A percentile compares a stretch with the other conserved stretches of the same genome.
phyloP scores from a whole-genome alignment of 2,797 vertebrate genomes.

The Acipenser transmontanus region DNA sequence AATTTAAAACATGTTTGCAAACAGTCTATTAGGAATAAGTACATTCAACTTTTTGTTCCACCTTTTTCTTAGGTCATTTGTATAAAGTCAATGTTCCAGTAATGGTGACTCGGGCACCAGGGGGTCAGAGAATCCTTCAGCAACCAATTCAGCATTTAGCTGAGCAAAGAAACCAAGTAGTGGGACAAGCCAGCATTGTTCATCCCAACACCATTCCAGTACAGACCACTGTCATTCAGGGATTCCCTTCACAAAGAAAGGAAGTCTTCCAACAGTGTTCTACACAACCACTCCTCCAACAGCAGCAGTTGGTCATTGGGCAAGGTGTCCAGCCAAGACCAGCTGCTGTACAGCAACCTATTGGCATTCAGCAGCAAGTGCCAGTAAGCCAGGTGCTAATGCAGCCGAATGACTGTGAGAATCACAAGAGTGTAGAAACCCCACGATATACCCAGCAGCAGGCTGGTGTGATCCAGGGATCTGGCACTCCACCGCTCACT shows the following conservation, averaged over 20 bases:
- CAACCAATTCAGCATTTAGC: constrained; percentile 52
- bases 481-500: constrained; percentile 30
- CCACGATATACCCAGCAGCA: constrained; percentile 49
- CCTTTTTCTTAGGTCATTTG: constrained; percentile 68
- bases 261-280: constrained; percentile 23
- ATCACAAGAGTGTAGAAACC: constrained; percentile 34
- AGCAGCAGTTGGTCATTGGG: constrained; percentile 19
- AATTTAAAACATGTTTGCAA: background rate
- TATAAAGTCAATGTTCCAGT: constrained; percentile 91
- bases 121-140: constrained; percentile 49
- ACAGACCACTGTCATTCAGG: constrained; percentile 18
- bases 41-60: background rate
- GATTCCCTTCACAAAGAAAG: constrained; percentile 27
- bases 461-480: constrained; percentile 31
- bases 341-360: constrained; percentile 26
- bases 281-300: constrained; percentile 19
- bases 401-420: constrained; percentile 25
- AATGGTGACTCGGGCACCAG: constrained; percentile 76
- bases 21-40: background rate
- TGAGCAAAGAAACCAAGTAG: constrained; percentile 47
- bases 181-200: constrained; percentile 24
- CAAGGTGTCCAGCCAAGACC: constrained; percentile 27
- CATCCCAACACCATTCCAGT: constrained; percentile 27
- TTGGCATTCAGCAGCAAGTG: constrained; percentile 32
- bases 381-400: constrained; percentile 21